phyloP scores from a whole-genome alignment of 2,113 vertebrate species.

The Rhinopomastus cyanomelas region DNA sequence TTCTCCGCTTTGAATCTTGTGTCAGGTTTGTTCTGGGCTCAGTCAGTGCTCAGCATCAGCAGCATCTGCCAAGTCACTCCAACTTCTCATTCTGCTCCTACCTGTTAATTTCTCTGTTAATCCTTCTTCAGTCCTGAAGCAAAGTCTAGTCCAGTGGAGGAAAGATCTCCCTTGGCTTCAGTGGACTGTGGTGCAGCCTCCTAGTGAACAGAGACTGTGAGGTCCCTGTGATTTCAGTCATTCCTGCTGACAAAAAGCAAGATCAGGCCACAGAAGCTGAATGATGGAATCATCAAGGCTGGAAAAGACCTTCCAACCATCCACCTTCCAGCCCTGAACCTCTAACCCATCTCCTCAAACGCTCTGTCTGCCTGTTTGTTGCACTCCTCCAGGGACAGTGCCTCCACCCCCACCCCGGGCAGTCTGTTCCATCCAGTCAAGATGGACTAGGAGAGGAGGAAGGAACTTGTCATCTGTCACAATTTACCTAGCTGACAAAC shows the following conservation, averaged over 20 bases:
- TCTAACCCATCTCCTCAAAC: too few species aligned
- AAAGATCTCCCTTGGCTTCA: background rate
- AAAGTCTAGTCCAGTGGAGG: background rate
- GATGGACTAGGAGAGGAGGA: background rate
- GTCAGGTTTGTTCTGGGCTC: background rate
- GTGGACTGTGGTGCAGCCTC: background rate
- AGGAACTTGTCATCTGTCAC: background rate
- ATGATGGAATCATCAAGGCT: too few species aligned
- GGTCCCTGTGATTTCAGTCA: background rate
- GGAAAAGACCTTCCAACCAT: too few species aligned
- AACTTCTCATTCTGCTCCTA: background rate
- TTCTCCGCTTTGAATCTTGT: background rate
- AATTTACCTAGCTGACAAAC: background rate
- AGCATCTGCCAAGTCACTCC: background rate
- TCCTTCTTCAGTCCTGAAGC: background rate
- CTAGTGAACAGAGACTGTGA: background rate
- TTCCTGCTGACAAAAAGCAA: background rate
- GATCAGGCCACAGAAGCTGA: background rate
- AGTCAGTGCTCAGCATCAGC: background rate
- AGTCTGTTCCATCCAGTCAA: background rate
- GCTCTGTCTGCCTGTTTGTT: too few species aligned
- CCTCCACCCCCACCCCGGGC: too few species aligned
- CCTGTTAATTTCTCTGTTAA: background rate
- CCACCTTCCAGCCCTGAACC: too few species aligned
- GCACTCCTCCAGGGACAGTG: too few species aligned